Base-by-base conservation (phyloP, 2,888 invertebrate species). In the Platycheirus rosarum region DNA sequence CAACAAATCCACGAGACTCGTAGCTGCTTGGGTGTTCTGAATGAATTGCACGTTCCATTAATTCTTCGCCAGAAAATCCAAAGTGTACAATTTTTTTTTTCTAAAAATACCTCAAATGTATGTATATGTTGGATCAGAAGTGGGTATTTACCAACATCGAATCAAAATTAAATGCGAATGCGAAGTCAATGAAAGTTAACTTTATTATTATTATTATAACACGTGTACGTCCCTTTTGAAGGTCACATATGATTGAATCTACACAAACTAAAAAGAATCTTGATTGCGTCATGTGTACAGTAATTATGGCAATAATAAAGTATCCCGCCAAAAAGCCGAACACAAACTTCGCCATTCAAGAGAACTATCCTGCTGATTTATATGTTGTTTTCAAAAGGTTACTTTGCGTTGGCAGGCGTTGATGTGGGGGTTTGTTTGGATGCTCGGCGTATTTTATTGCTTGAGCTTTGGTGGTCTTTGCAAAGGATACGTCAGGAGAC, bases 31-130 rank as follows among this genome's bases (percentile, higher is more conserved):
- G 29, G 60, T 32, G 53, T 37, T 55, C 53, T 18, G 29, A 2
- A 40, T 57, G 40, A 26, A 8, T 42, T 14, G 42, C 60, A 60
- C 60, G 60, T 32, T 60, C 44, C 18, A 40, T 11, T 14, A 42
- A 20, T 16, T 23, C 13, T 40, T 6, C 26, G 29, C 14, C 32
- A 26, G n/a, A 14, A 20, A 16, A 29, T 9, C 14, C 13, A 23
- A 20, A 37, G 29, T 29, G 29, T 42, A 44, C 6, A 2, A 6
- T 29, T 16, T 60, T 16, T 29, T 16, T 60, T 16, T 44, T 60
- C 60, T 60, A 44, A 60, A 60, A 60, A 60, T 60, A 60, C 0
- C 44, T 29, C 44, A 60, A 60, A 44, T 60, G 44, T 29, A 60
- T 42, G 7, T 26, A 60, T 44, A 60, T 60, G 29, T 29, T 16